These are phyloP conservation scores for Macrophya alboannulata DNA, from an alignment of 2,888 invertebrate genomes.

Conservation along the genomic window DNA sequence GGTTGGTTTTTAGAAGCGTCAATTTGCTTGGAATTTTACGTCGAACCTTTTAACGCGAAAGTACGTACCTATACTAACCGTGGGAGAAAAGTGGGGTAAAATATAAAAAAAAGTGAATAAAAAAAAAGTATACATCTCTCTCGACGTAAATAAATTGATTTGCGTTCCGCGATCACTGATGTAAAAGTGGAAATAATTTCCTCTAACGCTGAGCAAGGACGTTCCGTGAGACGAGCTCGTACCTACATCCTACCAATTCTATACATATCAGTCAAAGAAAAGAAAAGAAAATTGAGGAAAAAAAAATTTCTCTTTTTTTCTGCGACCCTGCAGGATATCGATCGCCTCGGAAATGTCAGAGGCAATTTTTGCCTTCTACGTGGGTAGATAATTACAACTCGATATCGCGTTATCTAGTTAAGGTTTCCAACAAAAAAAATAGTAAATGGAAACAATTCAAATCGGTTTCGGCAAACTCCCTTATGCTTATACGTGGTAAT, in stretches of 20 bases:
- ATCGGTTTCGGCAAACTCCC: background rate
- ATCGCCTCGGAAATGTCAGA: background rate
- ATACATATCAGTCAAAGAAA: background rate
- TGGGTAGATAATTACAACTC: background rate
- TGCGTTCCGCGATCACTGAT: background rate
- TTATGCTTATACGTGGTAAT: background rate
- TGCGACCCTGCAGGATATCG: background rate
- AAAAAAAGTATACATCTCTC: background rate
- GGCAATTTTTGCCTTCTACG: background rate
- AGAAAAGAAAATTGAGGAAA: background rate
- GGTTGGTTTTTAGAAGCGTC: constrained; percentile 24
- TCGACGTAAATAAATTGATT: constrained; percentile 35
- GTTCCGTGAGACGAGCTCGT: background rate
- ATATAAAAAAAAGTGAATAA: background rate
- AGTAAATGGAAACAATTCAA: background rate
- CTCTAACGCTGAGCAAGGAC: background rate
- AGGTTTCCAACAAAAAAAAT: background rate
- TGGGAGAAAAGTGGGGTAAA: background rate
- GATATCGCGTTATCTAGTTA: background rate
- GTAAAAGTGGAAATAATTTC: constrained; percentile 34
- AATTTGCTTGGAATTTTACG: constrained; percentile 22
- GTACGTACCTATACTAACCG: constrained; percentile 9
- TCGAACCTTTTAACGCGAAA: constrained; percentile 32
- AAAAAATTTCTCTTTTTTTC: too few relatives aligned
- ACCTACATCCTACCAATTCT: background rate